phyloP scores from a whole-genome alignment of 2,113 vertebrate genomes.

The Picathartes gymnocephalus region DNA sequence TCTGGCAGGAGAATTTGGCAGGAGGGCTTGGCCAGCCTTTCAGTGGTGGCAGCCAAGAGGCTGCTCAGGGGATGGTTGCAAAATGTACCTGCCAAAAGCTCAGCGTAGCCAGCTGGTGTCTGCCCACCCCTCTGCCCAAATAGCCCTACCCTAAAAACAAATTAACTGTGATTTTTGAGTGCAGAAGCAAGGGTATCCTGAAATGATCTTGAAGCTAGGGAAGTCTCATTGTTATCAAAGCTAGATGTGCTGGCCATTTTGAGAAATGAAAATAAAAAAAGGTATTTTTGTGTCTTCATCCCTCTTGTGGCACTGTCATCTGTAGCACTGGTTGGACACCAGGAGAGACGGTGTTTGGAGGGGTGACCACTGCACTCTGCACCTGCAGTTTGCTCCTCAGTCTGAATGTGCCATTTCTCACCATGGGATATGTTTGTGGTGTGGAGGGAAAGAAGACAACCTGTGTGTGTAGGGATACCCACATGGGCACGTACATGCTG shows the following conservation, averaged over 20 bases:
- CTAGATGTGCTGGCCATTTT: background rate
- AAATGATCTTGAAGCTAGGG: background rate
- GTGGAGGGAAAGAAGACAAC: background rate
- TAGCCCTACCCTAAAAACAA: background rate
- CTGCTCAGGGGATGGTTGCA: background rate
- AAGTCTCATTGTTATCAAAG: background rate
- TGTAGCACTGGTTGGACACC: background rate
- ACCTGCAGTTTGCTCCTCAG: background rate
- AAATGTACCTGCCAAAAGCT: background rate
- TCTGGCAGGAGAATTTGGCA: constrained; percentile 8
- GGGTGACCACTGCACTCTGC: background rate
- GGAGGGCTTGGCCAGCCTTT: constrained; percentile 22
- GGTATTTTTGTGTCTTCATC: background rate
- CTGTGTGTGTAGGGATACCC: background rate
- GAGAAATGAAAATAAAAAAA: background rate
- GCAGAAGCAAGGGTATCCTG: background rate
- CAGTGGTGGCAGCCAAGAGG: constrained; percentile 22
- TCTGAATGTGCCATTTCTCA: fast-evolving
- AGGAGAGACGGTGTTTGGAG: background rate
- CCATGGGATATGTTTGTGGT: fast-evolving
- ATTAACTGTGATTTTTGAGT: background rate
- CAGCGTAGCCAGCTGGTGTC: background rate
- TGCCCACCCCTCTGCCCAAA: background rate
- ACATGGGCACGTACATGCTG: fast-evolving
- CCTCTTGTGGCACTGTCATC: background rate